Evolutionary conservation across 2,797 vertebrate genomes (phyloP).

Genomic region (Gymnothorax reevesii): DNA sequence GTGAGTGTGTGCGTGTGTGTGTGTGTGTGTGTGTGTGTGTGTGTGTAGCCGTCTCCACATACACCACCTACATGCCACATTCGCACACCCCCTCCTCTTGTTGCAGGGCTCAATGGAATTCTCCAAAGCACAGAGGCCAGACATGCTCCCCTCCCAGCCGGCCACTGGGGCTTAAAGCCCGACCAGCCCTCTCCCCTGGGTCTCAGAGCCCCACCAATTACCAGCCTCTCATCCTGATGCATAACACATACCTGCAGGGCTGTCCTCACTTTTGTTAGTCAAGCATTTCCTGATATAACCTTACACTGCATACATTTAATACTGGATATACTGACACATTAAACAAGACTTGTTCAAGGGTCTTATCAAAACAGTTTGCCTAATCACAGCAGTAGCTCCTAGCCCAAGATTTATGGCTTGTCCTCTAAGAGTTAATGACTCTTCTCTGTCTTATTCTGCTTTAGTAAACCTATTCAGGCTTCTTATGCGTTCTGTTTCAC

Average conservation of each 20-base stretch:
- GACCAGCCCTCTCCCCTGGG: slow-evolving; percentile 62
- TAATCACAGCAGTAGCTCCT: not conserved
- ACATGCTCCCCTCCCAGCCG: slow-evolving; percentile 51
- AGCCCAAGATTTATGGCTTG: not conserved
- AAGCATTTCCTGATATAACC: not conserved
- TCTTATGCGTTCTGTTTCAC: not conserved
- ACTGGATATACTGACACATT: not conserved
- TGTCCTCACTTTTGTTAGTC: not conserved
- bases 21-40: slow-evolving; percentile 26
- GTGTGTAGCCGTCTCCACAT: not conserved
- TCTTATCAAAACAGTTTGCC: not conserved
- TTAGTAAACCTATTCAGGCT: not conserved
- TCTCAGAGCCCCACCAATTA: slow-evolving; percentile 53
- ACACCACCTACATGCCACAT: slow-evolving; percentile 42
- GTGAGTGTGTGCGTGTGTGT: slow-evolving; percentile 25
- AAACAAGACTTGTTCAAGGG: not conserved
- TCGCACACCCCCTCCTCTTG: slow-evolving; percentile 42
- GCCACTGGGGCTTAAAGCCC: slow-evolving; percentile 57
- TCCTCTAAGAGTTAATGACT: too few species aligned
- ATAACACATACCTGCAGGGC: not conserved
- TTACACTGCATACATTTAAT: not conserved
- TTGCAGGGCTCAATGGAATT: slow-evolving; percentile 43
- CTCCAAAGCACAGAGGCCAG: slow-evolving; percentile 60
- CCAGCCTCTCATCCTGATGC: slow-evolving; percentile 38
- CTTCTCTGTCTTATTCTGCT: not conserved